Conservation (phyloP, 2,797 vertebrate genomes). For the Phrynocephalus forsythii region DNA sequence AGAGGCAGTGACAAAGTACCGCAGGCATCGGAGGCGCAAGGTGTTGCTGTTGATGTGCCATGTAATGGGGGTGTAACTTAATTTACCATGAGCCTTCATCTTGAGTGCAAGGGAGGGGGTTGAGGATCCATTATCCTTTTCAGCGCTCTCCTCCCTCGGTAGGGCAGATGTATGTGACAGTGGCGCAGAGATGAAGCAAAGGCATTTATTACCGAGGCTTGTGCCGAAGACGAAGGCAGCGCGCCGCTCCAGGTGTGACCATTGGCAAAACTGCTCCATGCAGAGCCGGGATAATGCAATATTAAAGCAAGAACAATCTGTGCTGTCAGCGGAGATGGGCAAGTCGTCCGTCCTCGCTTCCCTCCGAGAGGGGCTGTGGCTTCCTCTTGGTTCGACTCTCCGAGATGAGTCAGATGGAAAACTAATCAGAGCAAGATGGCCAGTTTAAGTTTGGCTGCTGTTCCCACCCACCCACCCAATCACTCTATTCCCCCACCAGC, state of each 20-base stretch:
- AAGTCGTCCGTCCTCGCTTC: not conserved
- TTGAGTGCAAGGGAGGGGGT: not conserved
- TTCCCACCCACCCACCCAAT: not conserved
- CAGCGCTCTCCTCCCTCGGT: constrained; percentile 17
- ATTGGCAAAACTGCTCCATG: constrained; percentile 35
- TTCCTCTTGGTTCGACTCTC: not conserved
- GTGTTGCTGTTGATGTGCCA: constrained; percentile 27
- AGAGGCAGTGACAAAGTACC: constrained; percentile 47
- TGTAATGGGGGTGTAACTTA: constrained; percentile 27
- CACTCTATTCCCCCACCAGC: too few relatives aligned
- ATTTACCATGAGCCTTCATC: constrained; percentile 43
- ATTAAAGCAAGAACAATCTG: constrained; percentile 41
- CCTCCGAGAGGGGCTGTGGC: not conserved
- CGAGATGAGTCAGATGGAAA: not conserved
- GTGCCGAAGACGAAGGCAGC: constrained; percentile 40
- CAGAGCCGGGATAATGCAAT: constrained; percentile 50
- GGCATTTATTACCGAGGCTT: constrained; percentile 47
- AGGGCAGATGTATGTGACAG: not conserved
- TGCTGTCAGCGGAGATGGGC: constrained; percentile 25
- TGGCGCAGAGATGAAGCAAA: constrained; percentile 36
- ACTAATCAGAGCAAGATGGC: not conserved
- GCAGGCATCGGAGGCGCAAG: constrained; percentile 9
- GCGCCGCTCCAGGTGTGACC: constrained; percentile 22
- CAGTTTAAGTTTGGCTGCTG: not conserved
- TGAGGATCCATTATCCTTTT: constrained; percentile 19